Conservation (phyloP, 2,113 vertebrate genomes). For the Brachionichthys hirsutus region DNA sequence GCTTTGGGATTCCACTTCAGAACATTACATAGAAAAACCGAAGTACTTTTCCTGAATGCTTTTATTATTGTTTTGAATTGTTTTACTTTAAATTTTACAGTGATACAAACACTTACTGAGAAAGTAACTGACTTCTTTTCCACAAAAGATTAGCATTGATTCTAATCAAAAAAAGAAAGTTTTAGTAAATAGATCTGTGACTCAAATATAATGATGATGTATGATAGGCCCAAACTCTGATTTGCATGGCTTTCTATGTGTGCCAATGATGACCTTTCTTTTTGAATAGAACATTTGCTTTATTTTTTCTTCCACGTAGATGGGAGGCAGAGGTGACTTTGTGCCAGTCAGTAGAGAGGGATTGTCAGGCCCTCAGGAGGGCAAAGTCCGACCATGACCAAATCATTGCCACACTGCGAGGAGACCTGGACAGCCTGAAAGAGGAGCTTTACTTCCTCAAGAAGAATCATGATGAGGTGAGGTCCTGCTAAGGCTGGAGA, state of each 20-base stretch:
- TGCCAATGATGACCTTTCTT: not conserved
- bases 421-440: constrained; percentile 86
- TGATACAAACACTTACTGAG: not conserved
- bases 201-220: not conserved
- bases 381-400: constrained; percentile 84
- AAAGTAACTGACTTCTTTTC: not conserved
- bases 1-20: too few species aligned
- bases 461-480: constrained; percentile 90
- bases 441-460: constrained; percentile 88
- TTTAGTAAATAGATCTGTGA: not conserved
- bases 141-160: not conserved
- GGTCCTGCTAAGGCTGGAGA: constrained; percentile 4
- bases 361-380: constrained; percentile 83
- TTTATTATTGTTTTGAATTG: not conserved
- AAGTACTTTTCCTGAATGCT: too few species aligned
- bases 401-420: constrained; percentile 82
- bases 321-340: constrained; percentile 82
- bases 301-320: constrained; percentile 66
- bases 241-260: not conserved
- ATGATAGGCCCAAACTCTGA: not conserved
- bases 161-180: not conserved
- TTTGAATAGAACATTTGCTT: rapidly evolving
- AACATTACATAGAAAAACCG: too few species aligned
- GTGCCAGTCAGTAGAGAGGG: constrained; percentile 85
- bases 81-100: not conserved